These are phyloP conservation scores for Platichthys flesus DNA, from an alignment of 2,113 vertebrate species.

Conservation along the genomic window DNA sequence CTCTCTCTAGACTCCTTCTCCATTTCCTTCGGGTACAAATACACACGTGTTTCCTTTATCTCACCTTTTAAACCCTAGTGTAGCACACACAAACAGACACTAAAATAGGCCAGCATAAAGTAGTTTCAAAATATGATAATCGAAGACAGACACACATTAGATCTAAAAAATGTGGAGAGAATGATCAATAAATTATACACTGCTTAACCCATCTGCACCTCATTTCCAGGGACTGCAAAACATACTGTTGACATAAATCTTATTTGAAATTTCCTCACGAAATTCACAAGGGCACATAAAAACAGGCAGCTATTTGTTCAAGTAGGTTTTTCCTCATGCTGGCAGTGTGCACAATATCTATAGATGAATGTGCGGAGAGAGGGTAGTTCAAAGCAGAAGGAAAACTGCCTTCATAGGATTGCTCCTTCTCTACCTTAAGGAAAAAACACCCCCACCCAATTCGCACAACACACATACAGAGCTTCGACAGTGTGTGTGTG, in stretches of 20 bases:
- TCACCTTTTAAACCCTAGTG: background rate
- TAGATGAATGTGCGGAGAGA: slow-evolving; percentile 33
- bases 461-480: slow-evolving; percentile 46
- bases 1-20: background rate
- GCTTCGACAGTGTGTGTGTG: slow-evolving; percentile 24
- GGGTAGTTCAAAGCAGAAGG: slow-evolving; percentile 48
- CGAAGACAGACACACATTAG: background rate
- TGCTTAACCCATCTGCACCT: slow-evolving; percentile 8
- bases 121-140: background rate
- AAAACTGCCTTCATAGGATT: slow-evolving; percentile 50
- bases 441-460: slow-evolving; percentile 28
- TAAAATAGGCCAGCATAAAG: background rate
- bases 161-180: background rate
- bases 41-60: background rate
- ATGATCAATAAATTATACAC: slow-evolving; percentile 4
- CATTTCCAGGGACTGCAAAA: slow-evolving; percentile 6
- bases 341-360: background rate
- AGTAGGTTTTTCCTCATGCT: background rate
- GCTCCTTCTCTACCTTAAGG: slow-evolving; percentile 18
- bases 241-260: background rate
- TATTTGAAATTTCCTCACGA: slow-evolving; percentile 2
- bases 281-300: background rate
- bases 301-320: background rate
- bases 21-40: background rate
- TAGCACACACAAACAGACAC: background rate